Evolutionary conservation across 2,888 invertebrate genomes (phyloP), one percentile per base, ranked within the genome.

Genomic region (Drosophila paucipuncta): DNA sequence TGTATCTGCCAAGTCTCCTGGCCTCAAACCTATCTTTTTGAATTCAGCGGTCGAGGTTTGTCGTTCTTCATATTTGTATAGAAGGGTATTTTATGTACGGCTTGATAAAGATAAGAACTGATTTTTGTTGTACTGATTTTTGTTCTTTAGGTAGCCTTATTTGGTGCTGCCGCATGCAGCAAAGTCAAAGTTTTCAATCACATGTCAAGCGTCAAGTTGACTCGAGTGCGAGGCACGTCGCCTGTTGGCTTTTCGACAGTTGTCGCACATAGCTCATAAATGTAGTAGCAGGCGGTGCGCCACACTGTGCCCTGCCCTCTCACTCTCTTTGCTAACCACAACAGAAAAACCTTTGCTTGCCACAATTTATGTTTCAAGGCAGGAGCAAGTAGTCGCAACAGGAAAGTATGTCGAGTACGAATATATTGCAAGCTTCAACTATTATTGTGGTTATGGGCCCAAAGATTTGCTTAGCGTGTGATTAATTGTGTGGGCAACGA

Each of bases 151-250:
- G 71, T 52, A 35, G 72, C 41, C 53, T 58, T 66, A 41, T 63
- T 74, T 47, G 58, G n/a, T 58, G 47, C 62, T 68, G 70, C 85
- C 88, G 76, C 80, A 88, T 76, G 89, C 85, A 90, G 83, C 79
- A 87, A 87, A 87, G 91, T 87, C 91, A 87, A 91, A 87, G 87
- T 87, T 91, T 91, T 91, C 91, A 87, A 91, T 87, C 87, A 87
- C 78, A 90, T 91, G 91, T 91, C 87, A 87, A 91, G 75, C 85
- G 82, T 71, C 69, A 77, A 80, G 71, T 87, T 89, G 82, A 78
- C 90, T 87, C 68, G 83, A 73, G 78, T 82, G 75, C 71, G 69
- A 69, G 80, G 66, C 83, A 62, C 68, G 82, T 78, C 68, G 69
- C 65, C 71, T 72, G 66, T 76, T 73, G 85, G 73, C 86, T 85